These are phyloP conservation scores for Tursiops truncatus DNA, from an alignment of 2,113 vertebrate species.

Conservation along the genomic window DNA sequence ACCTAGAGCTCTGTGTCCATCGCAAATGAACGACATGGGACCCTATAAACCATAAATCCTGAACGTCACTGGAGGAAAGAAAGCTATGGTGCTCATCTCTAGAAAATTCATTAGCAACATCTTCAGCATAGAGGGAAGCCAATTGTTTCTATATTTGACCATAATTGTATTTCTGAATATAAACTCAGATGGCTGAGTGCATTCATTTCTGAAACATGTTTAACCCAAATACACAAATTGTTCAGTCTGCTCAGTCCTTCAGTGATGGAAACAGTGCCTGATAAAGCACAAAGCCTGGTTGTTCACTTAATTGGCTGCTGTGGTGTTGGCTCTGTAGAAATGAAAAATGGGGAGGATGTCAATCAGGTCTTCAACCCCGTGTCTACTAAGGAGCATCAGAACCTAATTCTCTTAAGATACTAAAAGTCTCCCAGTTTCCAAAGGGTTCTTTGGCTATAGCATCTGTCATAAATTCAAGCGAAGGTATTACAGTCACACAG, in stretches of 20 bases:
- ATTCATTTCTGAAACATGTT: constrained; percentile 66
- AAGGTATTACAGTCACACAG: neutral
- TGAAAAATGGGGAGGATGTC: neutral
- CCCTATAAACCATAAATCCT: neutral
- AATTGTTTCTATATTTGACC: constrained; percentile 68
- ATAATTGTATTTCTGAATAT: constrained; percentile 66
- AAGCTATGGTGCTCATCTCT: neutral
- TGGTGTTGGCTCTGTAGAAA: neutral
- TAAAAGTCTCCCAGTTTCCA: neutral
- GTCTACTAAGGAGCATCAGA: neutral
- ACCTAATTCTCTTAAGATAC: neutral
- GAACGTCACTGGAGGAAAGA: neutral
- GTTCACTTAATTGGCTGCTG: constrained; percentile 32
- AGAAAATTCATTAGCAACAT: constrained; percentile 32
- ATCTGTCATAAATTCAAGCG: constrained; percentile 50
- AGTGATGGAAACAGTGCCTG: neutral
- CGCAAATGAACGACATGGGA: neutral
- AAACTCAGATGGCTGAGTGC: constrained; percentile 62
- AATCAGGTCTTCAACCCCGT: neutral
- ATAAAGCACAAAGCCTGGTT: neutral
- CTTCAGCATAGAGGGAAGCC: constrained; percentile 48
- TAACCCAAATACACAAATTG: constrained; percentile 56
- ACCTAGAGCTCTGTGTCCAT: neutral
- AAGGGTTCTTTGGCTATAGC: neutral
- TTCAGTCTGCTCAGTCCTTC: neutral